Conservation (phyloP, 2,888 invertebrate species). For the Meteorus colon region DNA sequence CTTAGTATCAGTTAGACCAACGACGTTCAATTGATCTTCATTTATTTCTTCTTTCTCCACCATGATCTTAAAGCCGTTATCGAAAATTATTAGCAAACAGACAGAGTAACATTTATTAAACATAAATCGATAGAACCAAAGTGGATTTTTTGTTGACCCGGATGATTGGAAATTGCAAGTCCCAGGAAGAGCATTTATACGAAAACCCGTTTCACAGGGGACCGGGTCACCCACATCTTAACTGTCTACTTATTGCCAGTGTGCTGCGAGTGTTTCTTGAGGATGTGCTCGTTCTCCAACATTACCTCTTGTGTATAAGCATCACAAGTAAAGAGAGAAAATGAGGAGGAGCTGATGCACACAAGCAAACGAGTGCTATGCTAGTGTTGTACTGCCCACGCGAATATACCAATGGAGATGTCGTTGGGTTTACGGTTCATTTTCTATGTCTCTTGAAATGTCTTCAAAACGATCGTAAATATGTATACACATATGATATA, state of each 20-base stretch:
- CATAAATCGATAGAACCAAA: neutral
- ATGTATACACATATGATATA: constrained; percentile 17
- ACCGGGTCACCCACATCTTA: constrained; percentile 69
- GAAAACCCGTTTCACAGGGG: constrained; percentile 66
- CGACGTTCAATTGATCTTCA: too few species aligned
- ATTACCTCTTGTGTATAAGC: neutral
- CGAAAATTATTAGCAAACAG: too few species aligned
- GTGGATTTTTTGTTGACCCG: constrained; percentile 1
- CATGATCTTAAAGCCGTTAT: too few species aligned
- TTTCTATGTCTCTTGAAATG: constrained; percentile 9
- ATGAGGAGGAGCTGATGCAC: neutral
- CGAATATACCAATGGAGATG: constrained; percentile 33
- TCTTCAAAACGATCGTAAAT: constrained; percentile 35
- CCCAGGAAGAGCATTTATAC: constrained; percentile 55
- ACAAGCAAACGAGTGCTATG: neutral
- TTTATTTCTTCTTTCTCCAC: too few species aligned
- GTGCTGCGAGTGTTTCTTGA: neutral
- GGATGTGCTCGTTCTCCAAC: neutral
- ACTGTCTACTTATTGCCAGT: constrained; percentile 61
- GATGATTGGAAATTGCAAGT: constrained; percentile 35
- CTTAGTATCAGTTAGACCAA: too few species aligned
- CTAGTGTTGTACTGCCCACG: constrained; percentile 23
- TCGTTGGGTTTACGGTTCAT: constrained; percentile 32
- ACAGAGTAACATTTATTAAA: too few species aligned
- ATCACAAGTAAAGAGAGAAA: neutral